A percentile compares a stretch with the other conserved stretches of the same genome.
Evolutionary conservation across 30 jellyfish, hydroid and myxozoan species (phyloP).

Genomic region (Hydra vulgaris): DNA sequence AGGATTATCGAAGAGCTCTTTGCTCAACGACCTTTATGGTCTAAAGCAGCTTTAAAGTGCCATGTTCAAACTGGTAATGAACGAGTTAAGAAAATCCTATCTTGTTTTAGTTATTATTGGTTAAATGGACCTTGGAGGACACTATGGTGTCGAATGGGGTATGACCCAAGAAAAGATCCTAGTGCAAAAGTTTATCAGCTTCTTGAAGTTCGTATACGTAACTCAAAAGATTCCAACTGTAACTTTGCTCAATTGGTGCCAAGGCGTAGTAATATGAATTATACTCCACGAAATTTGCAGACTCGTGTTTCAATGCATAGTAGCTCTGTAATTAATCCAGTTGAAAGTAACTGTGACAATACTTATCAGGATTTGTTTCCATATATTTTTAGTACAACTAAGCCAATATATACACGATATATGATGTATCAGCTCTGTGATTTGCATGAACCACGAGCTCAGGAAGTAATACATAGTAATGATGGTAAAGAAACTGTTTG

Average conservation of each 20-base stretch:
- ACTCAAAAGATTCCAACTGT: constrained; percentile 25
- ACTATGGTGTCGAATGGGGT: constrained; percentile 81
- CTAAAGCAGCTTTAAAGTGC: constrained; percentile 43
- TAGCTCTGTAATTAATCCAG: constrained; percentile 22
- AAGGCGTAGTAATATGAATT: constrained; percentile 13
- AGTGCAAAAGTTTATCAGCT: constrained; percentile 56
- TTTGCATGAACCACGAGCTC: constrained; percentile 49
- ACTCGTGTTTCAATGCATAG: constrained; percentile 11
- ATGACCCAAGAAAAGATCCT: constrained; percentile 82
- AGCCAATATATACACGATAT: constrained; percentile 49
- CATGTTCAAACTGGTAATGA: constrained; percentile 33
- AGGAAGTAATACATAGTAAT: constrained; percentile 27
- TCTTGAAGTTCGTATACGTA: constrained; percentile 60
- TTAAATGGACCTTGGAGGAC: constrained; percentile 93
- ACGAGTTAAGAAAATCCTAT: constrained; percentile 40
- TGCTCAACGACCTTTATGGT: constrained; percentile 73
- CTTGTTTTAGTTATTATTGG: constrained; percentile 72
- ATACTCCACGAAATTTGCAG: constrained; percentile 28
- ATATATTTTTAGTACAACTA: constrained; percentile 49
- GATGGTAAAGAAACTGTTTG: constrained; percentile 59
- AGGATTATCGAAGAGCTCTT: constrained; percentile 28
- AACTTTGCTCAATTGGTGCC: constrained; percentile 19
- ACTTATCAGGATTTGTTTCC: constrained; percentile 11
- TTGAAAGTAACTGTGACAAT: constrained; percentile 12
- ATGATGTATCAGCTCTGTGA: constrained; percentile 86